Evolutionary conservation across 2,888 invertebrate genomes (phyloP).

Genomic region (Drosophila prostipennis): DNA sequence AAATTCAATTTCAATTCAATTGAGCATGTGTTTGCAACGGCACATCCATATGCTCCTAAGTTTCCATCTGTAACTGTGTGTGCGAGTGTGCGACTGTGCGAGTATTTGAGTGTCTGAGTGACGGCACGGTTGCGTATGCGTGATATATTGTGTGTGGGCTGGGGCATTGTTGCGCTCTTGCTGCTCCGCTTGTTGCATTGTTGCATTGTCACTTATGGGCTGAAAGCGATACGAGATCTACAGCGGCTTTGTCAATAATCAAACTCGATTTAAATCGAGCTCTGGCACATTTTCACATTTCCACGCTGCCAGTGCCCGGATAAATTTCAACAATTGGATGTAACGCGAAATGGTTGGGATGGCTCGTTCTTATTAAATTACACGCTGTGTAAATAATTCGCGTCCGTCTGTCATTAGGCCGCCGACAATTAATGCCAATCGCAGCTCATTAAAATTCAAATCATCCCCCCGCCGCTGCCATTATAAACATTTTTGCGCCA

Average conservation of each 20-base stretch:
- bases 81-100: neutral
- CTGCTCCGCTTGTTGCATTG: slow-evolving; percentile 71
- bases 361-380: slow-evolving; percentile 45
- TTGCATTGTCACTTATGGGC: slow-evolving; percentile 66
- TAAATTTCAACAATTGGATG: neutral
- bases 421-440: slow-evolving; percentile 64
- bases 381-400: slow-evolving; percentile 37
- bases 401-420: slow-evolving; percentile 38
- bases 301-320: slow-evolving; percentile 12
- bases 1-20: slow-evolving; percentile 79
- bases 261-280: slow-evolving; percentile 36
- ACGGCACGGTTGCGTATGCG: slow-evolving; percentile 23
- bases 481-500: slow-evolving; percentile 46
- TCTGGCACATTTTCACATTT: slow-evolving; percentile 1
- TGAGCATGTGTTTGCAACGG: slow-evolving; percentile 76
- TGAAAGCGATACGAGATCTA: slow-evolving; percentile 56
- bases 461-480: slow-evolving; percentile 30
- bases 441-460: slow-evolving; percentile 70
- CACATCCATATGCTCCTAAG: slow-evolving; percentile 59
- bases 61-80: slow-evolving; percentile 14
- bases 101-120: neutral
- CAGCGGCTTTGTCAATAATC: slow-evolving; percentile 52
- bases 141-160: slow-evolving; percentile 33
- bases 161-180: slow-evolving; percentile 62
- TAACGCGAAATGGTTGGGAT: neutral